Conservation (phyloP, 53 echinoderm and acorn worm genomes). For the Zoroaster sp. region DNA sequence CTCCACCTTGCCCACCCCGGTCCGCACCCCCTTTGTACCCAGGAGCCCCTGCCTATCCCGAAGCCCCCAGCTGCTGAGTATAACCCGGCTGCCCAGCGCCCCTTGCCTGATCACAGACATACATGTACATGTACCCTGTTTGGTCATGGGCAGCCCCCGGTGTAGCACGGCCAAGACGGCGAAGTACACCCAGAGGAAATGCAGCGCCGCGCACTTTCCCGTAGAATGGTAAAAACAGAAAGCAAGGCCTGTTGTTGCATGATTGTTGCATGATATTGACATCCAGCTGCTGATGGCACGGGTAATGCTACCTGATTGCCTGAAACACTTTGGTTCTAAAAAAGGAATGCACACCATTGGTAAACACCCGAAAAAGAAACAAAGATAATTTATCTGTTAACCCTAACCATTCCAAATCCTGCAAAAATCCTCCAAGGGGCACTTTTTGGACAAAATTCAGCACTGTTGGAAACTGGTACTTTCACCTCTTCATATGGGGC, state of each 20-base stretch:
- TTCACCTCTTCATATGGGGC: too few relatives aligned
- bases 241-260: not conserved
- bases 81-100: conserved; percentile 45
- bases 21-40: conserved; percentile 7
- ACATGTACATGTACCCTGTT: too few relatives aligned
- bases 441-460: too few relatives aligned
- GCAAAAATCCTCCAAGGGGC: too few relatives aligned
- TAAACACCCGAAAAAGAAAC: too few relatives aligned
- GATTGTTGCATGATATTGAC: not conserved
- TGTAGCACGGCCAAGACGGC: conserved; percentile 34
- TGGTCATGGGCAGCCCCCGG: conserved; percentile 38
- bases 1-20: conserved; percentile 36
- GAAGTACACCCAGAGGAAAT: conserved; percentile 50
- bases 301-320: not conserved
- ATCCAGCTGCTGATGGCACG: not conserved
- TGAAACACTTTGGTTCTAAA: not conserved
- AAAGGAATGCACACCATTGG: too few relatives aligned
- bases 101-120: conserved; percentile 43
- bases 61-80: conserved; percentile 45
- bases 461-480: too few relatives aligned
- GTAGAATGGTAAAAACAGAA: conserved; percentile 35
- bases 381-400: too few relatives aligned
- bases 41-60: conserved; percentile 1
- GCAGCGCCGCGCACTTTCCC: conserved; percentile 32
- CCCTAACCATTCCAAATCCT: too few relatives aligned